These are phyloP conservation scores for Ranitomeya imitator DNA, from an alignment of 2,113 vertebrate species.

Conservation along the genomic window DNA sequence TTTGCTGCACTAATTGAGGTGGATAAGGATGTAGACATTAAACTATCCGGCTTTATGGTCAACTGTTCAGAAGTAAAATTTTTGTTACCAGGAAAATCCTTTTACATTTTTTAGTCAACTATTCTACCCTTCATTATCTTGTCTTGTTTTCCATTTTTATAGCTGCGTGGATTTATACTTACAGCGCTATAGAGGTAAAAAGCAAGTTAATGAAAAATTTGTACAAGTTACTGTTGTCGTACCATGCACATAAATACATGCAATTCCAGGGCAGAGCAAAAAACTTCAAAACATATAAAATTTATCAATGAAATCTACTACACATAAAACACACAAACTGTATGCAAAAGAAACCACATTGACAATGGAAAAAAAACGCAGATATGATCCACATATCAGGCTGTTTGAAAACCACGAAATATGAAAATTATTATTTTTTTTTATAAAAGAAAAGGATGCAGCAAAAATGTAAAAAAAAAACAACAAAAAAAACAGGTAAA, in stretches of 20 bases:
- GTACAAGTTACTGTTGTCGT: not conserved
- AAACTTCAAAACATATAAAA: not conserved
- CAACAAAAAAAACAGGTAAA: not conserved
- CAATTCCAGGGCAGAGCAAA: slow-evolving; percentile 12
- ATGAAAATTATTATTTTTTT: not conserved
- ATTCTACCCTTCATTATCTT: too few relatives aligned
- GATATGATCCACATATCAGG: slow-evolving; percentile 6
- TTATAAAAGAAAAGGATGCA: slow-evolving; percentile 16
- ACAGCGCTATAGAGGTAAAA: not conserved
- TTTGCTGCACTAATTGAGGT: slow-evolving; percentile 91
- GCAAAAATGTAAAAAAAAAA: not conserved
- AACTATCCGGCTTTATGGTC: slow-evolving; percentile 78
- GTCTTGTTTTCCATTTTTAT: not conserved
- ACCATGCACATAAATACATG: slow-evolving; percentile 39
- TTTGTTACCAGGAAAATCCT: too few relatives aligned
- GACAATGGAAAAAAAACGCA: not conserved
- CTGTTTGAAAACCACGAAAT: slow-evolving; percentile 5
- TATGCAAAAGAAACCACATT: slow-evolving; percentile 12
- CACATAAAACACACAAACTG: slow-evolving; percentile 1
- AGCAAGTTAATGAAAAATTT: not conserved
- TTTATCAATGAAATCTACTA: not conserved
- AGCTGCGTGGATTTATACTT: not conserved
- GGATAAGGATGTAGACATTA: slow-evolving; percentile 93
- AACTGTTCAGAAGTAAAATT: too few relatives aligned
- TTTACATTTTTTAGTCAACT: too few relatives aligned